A percentile compares a stretch with the other conserved stretches of the same genome.
Evolutionary conservation across 1,140 invertebrate species (phyloP).

Genomic region (Trichonephila clavipes): DNA sequence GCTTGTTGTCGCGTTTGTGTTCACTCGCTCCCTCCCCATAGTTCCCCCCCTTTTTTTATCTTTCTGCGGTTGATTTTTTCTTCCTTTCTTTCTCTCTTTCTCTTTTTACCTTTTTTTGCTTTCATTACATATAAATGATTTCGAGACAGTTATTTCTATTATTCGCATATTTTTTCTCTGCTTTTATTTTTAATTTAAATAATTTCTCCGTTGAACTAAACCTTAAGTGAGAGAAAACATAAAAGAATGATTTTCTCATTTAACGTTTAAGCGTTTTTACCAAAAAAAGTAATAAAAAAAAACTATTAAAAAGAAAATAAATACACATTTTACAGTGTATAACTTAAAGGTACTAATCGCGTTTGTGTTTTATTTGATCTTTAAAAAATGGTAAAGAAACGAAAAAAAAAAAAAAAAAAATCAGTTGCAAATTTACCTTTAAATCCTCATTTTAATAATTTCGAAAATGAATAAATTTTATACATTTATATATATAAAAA

Average conservation of each 20-base stretch:
- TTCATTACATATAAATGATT: conserved; percentile 73
- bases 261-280: conserved; percentile 54
- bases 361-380: conserved; percentile 7
- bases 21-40: conserved; percentile 5
- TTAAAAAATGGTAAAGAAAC: background rate
- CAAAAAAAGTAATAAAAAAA: background rate
- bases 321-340: conserved; percentile 12
- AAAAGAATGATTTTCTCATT: conserved; percentile 70
- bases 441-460: background rate
- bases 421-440: background rate
- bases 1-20: conserved; percentile 53
- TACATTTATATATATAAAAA: background rate
- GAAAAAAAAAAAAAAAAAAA: too few relatives aligned
- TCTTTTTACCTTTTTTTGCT: background rate
- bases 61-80: conserved; percentile 37
- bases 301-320: background rate
- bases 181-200: conserved; percentile 53
- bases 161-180: conserved; percentile 45
- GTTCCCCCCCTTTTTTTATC: conserved; percentile 1
- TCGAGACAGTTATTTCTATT: conserved; percentile 70
- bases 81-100: background rate
- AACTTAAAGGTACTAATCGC: conserved; percentile 33
- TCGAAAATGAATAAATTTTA: background rate
- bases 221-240: conserved; percentile 64
- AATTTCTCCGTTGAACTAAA: conserved; percentile 48